Evolutionary conservation across 2,113 vertebrate genomes (phyloP), one percentile per base, ranked within the genome.

Genomic region (Coptodon rendalli): DNA sequence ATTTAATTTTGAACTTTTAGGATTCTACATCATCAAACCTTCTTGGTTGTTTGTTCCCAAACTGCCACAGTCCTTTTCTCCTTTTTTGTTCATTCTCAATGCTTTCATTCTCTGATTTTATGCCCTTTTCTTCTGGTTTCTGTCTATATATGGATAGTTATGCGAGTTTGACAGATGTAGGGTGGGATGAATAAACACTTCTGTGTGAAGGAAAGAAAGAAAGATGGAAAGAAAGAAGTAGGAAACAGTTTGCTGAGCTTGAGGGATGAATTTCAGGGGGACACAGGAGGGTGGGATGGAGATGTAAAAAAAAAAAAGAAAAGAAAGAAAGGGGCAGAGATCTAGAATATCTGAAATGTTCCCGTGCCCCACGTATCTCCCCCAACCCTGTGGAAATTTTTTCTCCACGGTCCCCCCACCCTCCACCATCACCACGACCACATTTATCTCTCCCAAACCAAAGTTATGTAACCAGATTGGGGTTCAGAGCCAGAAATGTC

Each of bases 371-470:
- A 57, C 89, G 50, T 68, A 85, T 73, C 85, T 79, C 2, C 24
- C 73, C 52, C n/a, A 29, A 48, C 48, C 45, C 61, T 2, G 10
- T 31, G 61, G 48, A 80, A 83, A 76, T 86, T 4, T 68, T 52
- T 79, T 53, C 79, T 81, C 38, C 22, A 6, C 1, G 8, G 10
- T 4, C 14, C 29, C 52, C 6, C 12, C 59, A 36, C 27, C 34
- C 63, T 56, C 17, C n/a, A 57, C 31, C 53, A 63, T 36, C 56
- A 76, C 68, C 81, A 71, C 5, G 3, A 85, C 82, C 89, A 90
- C 87, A 90, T 86, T 40, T 83, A 89, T 91, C 73, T 48, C 50
- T 87, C 89, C 89, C 90, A 93, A 91, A 93, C 91, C 92, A 87
- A 82, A 66, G 87, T 93, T 92, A 91, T 3, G n/a, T 91, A 92